Evolutionary conservation across 2,888 invertebrate genomes (phyloP).

Genomic region (Tinea pellionella): DNA sequence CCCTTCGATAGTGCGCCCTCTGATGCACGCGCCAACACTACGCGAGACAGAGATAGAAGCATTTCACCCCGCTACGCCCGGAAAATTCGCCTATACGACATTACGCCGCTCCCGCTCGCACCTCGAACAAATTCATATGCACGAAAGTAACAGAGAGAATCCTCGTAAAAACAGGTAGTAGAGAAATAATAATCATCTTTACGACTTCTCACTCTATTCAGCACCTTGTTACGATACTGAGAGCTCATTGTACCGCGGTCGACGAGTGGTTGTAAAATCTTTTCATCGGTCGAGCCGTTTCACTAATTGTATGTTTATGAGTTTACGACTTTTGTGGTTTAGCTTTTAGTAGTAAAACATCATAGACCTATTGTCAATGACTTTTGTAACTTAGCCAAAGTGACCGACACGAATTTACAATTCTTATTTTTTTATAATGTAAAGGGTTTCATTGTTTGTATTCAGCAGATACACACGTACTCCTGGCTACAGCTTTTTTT

Average conservation of each 20-base stretch:
- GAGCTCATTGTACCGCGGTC: constrained; percentile 65
- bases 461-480: too few relatives aligned
- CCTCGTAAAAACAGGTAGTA: constrained; percentile 71
- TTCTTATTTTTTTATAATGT: neutral
- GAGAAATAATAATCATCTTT: constrained; percentile 72
- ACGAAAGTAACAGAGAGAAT: constrained; percentile 44
- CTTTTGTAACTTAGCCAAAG: neutral
- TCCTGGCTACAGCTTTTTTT: too few relatives aligned
- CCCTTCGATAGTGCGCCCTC: constrained; percentile 65
- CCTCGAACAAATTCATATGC: constrained; percentile 25
- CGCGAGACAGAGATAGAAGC: constrained; percentile 46
- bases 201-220: constrained; percentile 72
- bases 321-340: constrained; percentile 65
- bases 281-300: constrained; percentile 67
- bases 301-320: constrained; percentile 70
- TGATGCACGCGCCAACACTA: constrained; percentile 58
- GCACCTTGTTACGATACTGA: constrained; percentile 70
- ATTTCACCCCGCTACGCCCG: constrained; percentile 33
- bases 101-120: constrained; percentile 43
- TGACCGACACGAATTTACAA: neutral
- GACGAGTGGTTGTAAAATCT: constrained; percentile 68
- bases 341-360: constrained; percentile 55
- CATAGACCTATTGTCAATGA: constrained; percentile 45
- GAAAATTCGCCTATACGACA: constrained; percentile 21
- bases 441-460: too few relatives aligned